These are phyloP conservation scores for Periophthalmodon schlosseri DNA, from an alignment of 2,113 vertebrate genomes.

Conservation along the genomic window DNA sequence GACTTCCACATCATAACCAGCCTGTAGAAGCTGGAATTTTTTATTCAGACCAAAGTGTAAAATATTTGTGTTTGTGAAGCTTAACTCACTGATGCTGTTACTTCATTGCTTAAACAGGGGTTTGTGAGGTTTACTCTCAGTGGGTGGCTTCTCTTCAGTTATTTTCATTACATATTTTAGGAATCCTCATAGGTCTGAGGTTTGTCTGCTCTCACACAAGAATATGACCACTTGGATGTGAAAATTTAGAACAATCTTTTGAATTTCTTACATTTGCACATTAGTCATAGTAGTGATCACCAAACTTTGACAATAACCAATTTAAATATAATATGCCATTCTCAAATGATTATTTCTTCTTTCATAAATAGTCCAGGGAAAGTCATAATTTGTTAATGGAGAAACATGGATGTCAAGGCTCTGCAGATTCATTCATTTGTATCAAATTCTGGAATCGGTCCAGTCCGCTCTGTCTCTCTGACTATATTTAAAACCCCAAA, in stretches of 20 bases:
- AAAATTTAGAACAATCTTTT: not conserved
- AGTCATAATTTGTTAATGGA: not conserved
- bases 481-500: conserved; percentile 60
- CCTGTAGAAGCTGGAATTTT: conserved; percentile 17
- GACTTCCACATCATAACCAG: conserved; percentile 28
- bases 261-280: not conserved
- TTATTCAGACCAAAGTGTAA: conserved; percentile 8
- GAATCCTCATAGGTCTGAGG: conserved; percentile 9
- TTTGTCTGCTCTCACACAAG: not conserved
- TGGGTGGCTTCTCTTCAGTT: conserved; percentile 36
- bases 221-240: not conserved
- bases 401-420: not conserved
- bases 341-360: not conserved
- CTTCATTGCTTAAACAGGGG: conserved; percentile 19
- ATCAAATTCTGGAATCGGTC: conserved; percentile 21
- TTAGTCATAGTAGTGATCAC: not conserved
- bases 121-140: conserved; percentile 27
- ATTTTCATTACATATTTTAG: conserved; percentile 25
- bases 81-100: conserved; percentile 16
- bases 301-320: not conserved
- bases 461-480: conserved; percentile 30
- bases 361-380: not conserved
- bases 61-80: conserved; percentile 29
- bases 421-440: not conserved
- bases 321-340: not conserved